Percentiles rank a stretch among this genome's conserved stretches.
These are phyloP conservation scores for Parelbella ahira DNA, from an alignment of 2,888 invertebrate species.

Conservation along the genomic window DNA sequence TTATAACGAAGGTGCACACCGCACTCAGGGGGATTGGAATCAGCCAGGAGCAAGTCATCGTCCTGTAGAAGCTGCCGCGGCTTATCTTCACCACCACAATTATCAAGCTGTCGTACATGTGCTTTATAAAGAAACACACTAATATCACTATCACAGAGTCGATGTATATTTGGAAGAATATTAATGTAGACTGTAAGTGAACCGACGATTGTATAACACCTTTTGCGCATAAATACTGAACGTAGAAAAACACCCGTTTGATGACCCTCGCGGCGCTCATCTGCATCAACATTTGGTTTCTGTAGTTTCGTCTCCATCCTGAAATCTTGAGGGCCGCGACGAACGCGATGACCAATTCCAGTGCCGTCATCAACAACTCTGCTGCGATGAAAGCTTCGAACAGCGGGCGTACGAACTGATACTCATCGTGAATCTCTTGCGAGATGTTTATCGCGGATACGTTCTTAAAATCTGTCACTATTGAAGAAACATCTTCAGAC, in stretches of 20 bases:
- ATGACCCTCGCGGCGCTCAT: constrained; percentile 59
- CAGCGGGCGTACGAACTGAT: constrained; percentile 27
- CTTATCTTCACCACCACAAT: constrained; percentile 62
- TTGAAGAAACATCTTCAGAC: constrained; percentile 1
- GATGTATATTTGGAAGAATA: constrained; percentile 52
- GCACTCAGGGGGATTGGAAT: constrained; percentile 52
- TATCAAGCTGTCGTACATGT: constrained; percentile 67
- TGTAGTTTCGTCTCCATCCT: constrained; percentile 66
- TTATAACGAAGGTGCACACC: constrained; percentile 41
- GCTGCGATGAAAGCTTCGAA: constrained; percentile 54
- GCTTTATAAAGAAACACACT: constrained; percentile 65
- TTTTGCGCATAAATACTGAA: constrained; percentile 45
- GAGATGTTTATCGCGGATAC: constrained; percentile 7
- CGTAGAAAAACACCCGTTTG: constrained; percentile 51
- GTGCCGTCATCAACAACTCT: constrained; percentile 62
- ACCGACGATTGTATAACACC: constrained; percentile 28
- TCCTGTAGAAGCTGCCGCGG: constrained; percentile 49
- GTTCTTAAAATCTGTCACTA: constrained; percentile 7
- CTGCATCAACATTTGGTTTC: constrained; percentile 72
- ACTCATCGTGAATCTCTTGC: constrained; percentile 8
- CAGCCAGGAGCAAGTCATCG: constrained; percentile 56
- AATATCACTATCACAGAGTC: constrained; percentile 63
- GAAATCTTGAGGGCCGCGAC: constrained; percentile 56
- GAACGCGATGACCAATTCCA: constrained; percentile 56
- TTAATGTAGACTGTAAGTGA: constrained; percentile 33